Base-by-base conservation (phyloP, 35 echinoderm and acorn worm species). In the Holothuria glaberrima region DNA sequence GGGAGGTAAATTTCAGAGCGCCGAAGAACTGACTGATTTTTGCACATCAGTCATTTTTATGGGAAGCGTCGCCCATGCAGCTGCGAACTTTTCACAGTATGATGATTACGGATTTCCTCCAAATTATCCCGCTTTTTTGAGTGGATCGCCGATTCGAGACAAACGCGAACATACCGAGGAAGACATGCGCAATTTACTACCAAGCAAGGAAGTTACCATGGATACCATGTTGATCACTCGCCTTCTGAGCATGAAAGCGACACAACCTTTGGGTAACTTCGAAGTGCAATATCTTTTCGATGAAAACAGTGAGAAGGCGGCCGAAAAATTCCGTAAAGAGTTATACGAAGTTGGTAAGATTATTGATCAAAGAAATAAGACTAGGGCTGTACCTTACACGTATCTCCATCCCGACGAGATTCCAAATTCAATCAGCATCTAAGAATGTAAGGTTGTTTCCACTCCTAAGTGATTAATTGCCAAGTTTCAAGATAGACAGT, bases 341-440 rank as follows among this genome's bases (percentile, higher is more conserved):
- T 48, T 93, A 20, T 56, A 63, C 18, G 71, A 66, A 24, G 82
- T 96, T 59, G 87, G 66, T 18, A 50, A 75, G 52, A 75, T 71
- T 9, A 93, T 96, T 32, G 89, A 93, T 21, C 12, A 82, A 52
- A 62, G 91, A 44, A 96, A 96, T 48, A 87, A 28, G 18, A 26
- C 18, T 1, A 71, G 91, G 31, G 61, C 86, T 19, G 31, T 61
- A 19, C 68, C 87, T 14, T 96, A 96, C 73, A 35, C 67, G 5
- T 88, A 80, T 56, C 75, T 90, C 62, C 67, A 96, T 32, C 94
- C 94, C 0, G 71, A 87, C 6, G 64, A 93, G 21, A 71, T 96
- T 69, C 91, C 94, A 26, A 96, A 96, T 71, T 74, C 91, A 16
- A 96, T 93, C 5, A 93, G 91, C 63, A 96, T 93, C 48, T 96